Base-by-base conservation (phyloP, 2,113 vertebrate species). In the Ciconia boyciana region DNA sequence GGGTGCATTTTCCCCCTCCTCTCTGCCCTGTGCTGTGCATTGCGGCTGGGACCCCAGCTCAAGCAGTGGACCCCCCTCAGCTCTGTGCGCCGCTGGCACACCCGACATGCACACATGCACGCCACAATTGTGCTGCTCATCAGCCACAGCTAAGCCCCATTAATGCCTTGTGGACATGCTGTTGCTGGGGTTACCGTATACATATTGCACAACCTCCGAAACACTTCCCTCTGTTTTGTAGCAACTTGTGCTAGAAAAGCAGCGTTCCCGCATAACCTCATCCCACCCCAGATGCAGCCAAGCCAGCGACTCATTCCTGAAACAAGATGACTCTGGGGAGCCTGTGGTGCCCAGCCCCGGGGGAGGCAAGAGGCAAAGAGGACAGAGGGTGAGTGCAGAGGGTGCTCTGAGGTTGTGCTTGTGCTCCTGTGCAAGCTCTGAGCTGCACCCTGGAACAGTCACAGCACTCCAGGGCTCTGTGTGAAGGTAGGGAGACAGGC, bases 161-260 rank as follows among this genome's bases (percentile, higher is more conserved):
- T 61, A 19, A n/a, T 46, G 91, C 80, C 66, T 11, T 60, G 91
- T 94, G 94, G 95, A 60, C 91, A 0, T 4, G 29, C 86, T 13
- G 94, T 97, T 96, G 94, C 93, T 34, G 43, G 5, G 89, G 93
- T 93, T 61, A 96, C 96, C 9, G n/a, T 62, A 44, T 68, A 95
- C 91, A 95, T 49, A 95, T 96, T 97, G 93, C 96, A 69, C 93
- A 96, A 96, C 51, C 88, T 48, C 94, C 13, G 83, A 91, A 94
- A 95, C 89, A 91, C 89, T 90, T 71, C 94, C 82, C 49, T 95
- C 87, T 97, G 94, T 96, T 97, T 97, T 93, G 81, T 95, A 95
- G 93, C 96, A 97, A 96, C 95, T 94, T 49, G 48, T 7, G 41
- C 74, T 64, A 9, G 71, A 91, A 81, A 12, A 94, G 78, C 90